Percentiles rank a stretch among this genome's conserved stretches.
These are phyloP conservation scores for Prionailurus bengalensis DNA, from an alignment of 2,113 vertebrate genomes.

Conservation along the genomic window DNA sequence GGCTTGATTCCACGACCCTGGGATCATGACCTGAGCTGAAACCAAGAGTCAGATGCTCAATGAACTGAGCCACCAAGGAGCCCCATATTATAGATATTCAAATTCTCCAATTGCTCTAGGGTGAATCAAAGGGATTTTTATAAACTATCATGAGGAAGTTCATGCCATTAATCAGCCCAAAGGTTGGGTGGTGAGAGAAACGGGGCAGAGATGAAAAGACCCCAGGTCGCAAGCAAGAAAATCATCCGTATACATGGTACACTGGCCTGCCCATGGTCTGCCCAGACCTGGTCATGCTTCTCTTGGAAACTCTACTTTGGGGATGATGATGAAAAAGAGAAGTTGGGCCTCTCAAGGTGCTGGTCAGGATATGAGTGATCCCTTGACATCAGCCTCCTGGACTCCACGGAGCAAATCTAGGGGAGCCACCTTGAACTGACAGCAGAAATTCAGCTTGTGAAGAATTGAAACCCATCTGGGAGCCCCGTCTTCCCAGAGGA, in stretches of 20 bases:
- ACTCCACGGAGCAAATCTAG: neutral
- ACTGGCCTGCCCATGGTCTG: accelerated
- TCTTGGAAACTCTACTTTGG: neutral
- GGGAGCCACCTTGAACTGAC: accelerated
- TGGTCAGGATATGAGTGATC: too few relatives aligned
- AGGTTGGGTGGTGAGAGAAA: neutral
- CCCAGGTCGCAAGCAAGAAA: neutral
- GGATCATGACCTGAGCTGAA: too few relatives aligned
- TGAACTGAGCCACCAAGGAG: too few relatives aligned
- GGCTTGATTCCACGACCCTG: too few relatives aligned
- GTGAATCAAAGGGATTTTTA: constrained; percentile 23
- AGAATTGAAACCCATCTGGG: accelerated
- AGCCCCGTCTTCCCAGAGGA: neutral
- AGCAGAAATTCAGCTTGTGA: neutral
- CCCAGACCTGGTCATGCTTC: neutral
- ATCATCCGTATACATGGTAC: accelerated
- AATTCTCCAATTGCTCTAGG: neutral
- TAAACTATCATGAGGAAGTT: neutral
- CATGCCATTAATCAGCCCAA: neutral
- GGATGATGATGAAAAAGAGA: neutral
- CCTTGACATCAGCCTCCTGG: neutral
- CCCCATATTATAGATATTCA: neutral
- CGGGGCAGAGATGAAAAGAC: neutral
- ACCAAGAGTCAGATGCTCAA: too few relatives aligned
- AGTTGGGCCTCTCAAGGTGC: neutral